Evolutionary conservation across 2,797 vertebrate genomes (phyloP), one percentile per base, ranked within the genome.

Genomic region (Gobionotothen gibberifrons): DNA sequence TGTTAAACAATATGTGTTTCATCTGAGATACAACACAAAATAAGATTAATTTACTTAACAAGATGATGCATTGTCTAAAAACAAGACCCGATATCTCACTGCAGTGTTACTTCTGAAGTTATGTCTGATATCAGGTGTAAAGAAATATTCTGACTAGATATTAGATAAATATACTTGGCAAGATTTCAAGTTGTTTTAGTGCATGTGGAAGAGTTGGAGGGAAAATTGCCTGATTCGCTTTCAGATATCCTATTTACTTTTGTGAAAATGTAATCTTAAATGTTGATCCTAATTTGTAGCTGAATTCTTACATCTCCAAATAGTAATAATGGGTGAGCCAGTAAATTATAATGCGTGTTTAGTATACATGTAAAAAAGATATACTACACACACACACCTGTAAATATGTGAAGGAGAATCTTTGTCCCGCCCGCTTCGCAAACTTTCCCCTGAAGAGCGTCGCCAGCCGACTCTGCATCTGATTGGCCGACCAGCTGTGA

Each of bases 361-460:
- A 26, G 4, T 26, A 26, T 26, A 26, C 26, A 26, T 26, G 26
- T 26, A 26, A 5, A 26, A 60, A 0, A 40, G 3, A 72, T 3
- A 44, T 60, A 40, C 3, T 1, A 43, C 17, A 43, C n/a, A n/a
- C 13, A 83, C 83, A 49, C 57, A 93, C 93, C 91, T 93, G 90
- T 2, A 94, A 81, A 72, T 87, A 93, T 0, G 90, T 91, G 57
- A 93, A 90, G 48, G 78, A 69, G 66, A 92, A 80, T 26, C 1
- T 84, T 36, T 81, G 78, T 69, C 47, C 85, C 0, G 16, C 13
- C 26, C 2, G 21, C 46, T 76, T 87, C 1, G 51, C 32, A 70
- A 89, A 84, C 32, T 13, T 65, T 0, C 42, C 48, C 12, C 32
- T 16, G 68, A 94, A 91, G 19, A 91, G 74, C 52, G 52, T 9